Evolutionary conservation across 2,797 vertebrate genomes (phyloP).

Genomic region (Hoplostethus mediterraneus): DNA sequence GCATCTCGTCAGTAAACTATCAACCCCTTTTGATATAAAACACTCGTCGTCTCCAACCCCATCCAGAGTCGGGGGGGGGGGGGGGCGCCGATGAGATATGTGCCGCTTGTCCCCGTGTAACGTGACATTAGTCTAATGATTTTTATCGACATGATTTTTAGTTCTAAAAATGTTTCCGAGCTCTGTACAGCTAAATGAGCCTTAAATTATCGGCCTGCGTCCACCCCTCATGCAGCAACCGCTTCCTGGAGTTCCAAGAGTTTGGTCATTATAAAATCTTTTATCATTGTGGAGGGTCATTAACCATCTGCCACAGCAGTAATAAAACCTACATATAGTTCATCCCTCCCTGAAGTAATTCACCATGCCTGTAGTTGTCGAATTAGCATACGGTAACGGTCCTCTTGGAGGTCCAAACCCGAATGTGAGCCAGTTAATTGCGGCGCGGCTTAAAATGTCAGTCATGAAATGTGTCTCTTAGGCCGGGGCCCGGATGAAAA

Average conservation of each 20-base stretch:
- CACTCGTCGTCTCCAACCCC: constrained; percentile 11
- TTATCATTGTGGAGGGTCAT: constrained; percentile 75
- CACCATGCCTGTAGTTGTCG: constrained; percentile 55
- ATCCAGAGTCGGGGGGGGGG: constrained; percentile 23
- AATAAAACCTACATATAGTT: constrained; percentile 73
- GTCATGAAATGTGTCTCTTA: constrained; percentile 46
- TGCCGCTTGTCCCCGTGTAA: constrained; percentile 14
- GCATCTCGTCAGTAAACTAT: constrained; percentile 43
- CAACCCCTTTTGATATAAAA: constrained; percentile 38
- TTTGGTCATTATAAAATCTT: constrained; percentile 76
- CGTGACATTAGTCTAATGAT: background rate
- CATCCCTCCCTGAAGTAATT: constrained; percentile 62
- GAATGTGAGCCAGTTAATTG: constrained; percentile 63
- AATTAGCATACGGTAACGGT: constrained; percentile 70
- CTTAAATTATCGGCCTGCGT: constrained; percentile 64
- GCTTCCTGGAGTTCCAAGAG: constrained; percentile 40
- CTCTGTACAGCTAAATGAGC: constrained; percentile 46
- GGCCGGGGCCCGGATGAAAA: constrained; percentile 48
- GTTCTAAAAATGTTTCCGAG: constrained; percentile 49
- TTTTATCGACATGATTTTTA: constrained; percentile 44
- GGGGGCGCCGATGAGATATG: constrained; percentile 21
- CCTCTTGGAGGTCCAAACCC: constrained; percentile 45
- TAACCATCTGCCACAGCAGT: constrained; percentile 76
- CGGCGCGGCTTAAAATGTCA: constrained; percentile 67
- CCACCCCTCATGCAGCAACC: constrained; percentile 40